Conservation (phyloP, 2,797 vertebrate genomes). For the Fistularia tabacaria region DNA sequence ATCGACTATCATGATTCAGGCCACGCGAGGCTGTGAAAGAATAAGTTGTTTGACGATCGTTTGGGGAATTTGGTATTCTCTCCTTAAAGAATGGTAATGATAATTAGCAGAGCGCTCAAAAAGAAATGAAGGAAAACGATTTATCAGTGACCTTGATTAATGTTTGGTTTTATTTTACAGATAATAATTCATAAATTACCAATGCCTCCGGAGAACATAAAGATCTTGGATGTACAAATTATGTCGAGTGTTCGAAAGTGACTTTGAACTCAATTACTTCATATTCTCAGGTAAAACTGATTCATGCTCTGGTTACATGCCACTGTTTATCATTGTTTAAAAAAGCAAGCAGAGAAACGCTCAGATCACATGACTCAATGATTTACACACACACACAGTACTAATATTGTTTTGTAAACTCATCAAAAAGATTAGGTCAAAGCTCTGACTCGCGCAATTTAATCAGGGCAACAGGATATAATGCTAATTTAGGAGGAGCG, state of each 20-base stretch:
- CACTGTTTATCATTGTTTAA: slow-evolving; percentile 16
- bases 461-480: slow-evolving; percentile 42
- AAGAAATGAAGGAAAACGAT: not conserved
- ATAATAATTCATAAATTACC: not conserved
- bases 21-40: too few species aligned
- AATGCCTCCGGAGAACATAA: slow-evolving; percentile 3
- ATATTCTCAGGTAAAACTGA: not conserved
- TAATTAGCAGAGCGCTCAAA: not conserved
- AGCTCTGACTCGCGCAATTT: slow-evolving; percentile 28
- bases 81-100: not conserved
- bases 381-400: too few species aligned
- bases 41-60: too few species aligned
- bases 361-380: too few species aligned
- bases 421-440: slow-evolving; percentile 42
- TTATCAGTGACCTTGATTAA: too few species aligned
- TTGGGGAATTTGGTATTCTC: too few species aligned
- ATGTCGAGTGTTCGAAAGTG: too few species aligned
- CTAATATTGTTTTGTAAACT: slow-evolving; percentile 17
- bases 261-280: too few species aligned
- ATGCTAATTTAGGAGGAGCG: slow-evolving; percentile 26
- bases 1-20: too few species aligned
- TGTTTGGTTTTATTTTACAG: too few species aligned
- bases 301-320: slow-evolving; percentile 5
- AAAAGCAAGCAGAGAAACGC: slow-evolving; percentile 4
- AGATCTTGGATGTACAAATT: too few species aligned